Evolutionary conservation across 37 sponge, comb jelly and placozoan species (phyloP), one percentile per base, ranked within the genome.

Genomic region (Ianthella basta): DNA sequence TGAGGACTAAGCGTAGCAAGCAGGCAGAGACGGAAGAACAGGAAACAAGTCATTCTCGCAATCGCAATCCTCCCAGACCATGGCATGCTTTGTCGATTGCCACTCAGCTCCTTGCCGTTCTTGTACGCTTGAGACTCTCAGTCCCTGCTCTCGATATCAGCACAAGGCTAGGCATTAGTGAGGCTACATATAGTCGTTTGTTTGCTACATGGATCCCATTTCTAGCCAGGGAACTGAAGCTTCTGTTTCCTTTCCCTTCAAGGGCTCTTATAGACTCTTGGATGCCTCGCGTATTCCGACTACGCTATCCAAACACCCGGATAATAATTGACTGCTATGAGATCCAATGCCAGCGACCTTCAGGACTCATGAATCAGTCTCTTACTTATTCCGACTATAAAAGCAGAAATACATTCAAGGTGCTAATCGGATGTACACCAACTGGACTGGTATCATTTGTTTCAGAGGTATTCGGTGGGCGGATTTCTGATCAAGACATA

Each of bases 221-320:
- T 30, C 29, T 85, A 60, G 39, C 79, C 39, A 74, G 32, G 24
- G 86, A 75, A 32, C 40, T 75, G 78, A 85, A 68, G 32, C 59
- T 81, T 24, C 34, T 81, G 40, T 87, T 81, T 69, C 88, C 88
- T 32, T 87, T 81, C 59, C 82, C 77, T 44, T 87, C 88, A 57
- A 59, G 82, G 23, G 14, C n/a, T 24, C 82, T 66, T 21, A 54
- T 81, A 15, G 87, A 86, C 69, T 55, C 69, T 8, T 80, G 81
- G 68, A 80, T 86, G 81, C 87, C 87, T 20, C 34, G 81, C 56
- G 19, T 33, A 60, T 60, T 57, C 38, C 59, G 37, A 32, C 4
- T 29, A 4, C 18, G 81, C 21, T 80, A 60, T 65, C 83, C 67
- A 15, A 83, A 67, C 54, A 67, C 69, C 55, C 23, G 83, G 69